Evolutionary conservation across 1,140 invertebrate genomes (phyloP).

Genomic region (Cydia amplana): DNA sequence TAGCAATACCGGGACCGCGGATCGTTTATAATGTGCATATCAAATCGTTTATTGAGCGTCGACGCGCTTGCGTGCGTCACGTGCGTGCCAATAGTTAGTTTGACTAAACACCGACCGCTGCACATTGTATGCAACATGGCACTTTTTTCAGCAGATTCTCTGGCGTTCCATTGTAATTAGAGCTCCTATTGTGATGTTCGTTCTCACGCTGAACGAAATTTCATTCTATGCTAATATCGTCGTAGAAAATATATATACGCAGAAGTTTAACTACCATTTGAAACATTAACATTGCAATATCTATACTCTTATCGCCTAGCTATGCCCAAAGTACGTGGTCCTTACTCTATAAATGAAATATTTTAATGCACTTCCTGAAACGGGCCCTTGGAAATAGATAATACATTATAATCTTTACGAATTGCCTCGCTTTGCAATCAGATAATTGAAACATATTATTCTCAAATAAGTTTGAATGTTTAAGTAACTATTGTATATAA

Average conservation of each 20-base stretch:
- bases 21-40: not conserved
- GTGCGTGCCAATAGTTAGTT: conserved; percentile 34
- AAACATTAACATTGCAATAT: not conserved
- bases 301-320: not conserved
- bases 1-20: not conserved
- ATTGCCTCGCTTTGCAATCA: too few species aligned
- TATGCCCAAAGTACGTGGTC: too few species aligned
- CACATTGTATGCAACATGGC: conserved; percentile 53
- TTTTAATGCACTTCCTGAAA: too few species aligned
- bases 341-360: too few species aligned
- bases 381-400: too few species aligned
- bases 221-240: conserved; percentile 56
- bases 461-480: too few species aligned
- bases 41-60: not conserved
- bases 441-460: too few species aligned
- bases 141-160: conserved; percentile 51
- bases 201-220: conserved; percentile 53
- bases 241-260: conserved; percentile 46
- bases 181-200: conserved; percentile 54
- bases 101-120: conserved; percentile 38
- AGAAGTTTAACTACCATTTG: conserved; percentile 36
- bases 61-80: not conserved
- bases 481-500: not conserved
- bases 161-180: conserved; percentile 54
- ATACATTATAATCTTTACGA: too few species aligned